phyloP scores from a whole-genome alignment of 1,140 invertebrate genomes.

The Drosophila varians region DNA sequence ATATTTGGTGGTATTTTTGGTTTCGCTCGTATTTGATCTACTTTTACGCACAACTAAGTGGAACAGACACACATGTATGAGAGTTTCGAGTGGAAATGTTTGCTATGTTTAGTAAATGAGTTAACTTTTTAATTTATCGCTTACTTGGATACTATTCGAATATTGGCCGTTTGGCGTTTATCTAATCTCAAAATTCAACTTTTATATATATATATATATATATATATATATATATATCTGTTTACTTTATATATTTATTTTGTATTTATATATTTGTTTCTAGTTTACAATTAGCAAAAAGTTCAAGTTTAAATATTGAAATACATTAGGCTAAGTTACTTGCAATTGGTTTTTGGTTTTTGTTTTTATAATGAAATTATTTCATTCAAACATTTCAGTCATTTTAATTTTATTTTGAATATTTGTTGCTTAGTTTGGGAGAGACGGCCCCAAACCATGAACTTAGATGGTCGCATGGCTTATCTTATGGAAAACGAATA shows the following conservation, averaged over 20 bases:
- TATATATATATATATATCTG: conserved; percentile 20
- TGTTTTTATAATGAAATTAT: conserved; percentile 66
- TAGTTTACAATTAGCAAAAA: conserved; percentile 67
- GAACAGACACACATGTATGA: conserved; percentile 58
- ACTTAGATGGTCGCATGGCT: conserved; percentile 42
- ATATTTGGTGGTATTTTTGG: conserved; percentile 33
- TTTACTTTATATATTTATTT: conserved; percentile 17
- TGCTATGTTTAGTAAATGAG: conserved; percentile 55
- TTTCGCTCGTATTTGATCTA: conserved; percentile 52
- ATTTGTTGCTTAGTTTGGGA: neutral
- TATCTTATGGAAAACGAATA: conserved; percentile 43
- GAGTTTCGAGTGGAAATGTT: conserved; percentile 63
- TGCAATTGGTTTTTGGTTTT: conserved; percentile 30
- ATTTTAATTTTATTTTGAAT: conserved; percentile 44
- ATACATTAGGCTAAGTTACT: conserved; percentile 47
- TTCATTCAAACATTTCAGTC: conserved; percentile 78
- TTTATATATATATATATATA: conserved; percentile 56
- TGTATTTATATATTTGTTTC: conserved; percentile 46
- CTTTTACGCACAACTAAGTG: conserved; percentile 42
- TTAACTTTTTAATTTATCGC: conserved; percentile 55
- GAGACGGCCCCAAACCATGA: conserved; percentile 29
- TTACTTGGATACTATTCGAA: conserved; percentile 50
- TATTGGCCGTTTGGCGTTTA: conserved; percentile 22
- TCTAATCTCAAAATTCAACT: conserved; percentile 64
- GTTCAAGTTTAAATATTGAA: conserved; percentile 55